phyloP scores from a whole-genome alignment of 2,113 vertebrate genomes.

The Anser brachyrhynchus region DNA sequence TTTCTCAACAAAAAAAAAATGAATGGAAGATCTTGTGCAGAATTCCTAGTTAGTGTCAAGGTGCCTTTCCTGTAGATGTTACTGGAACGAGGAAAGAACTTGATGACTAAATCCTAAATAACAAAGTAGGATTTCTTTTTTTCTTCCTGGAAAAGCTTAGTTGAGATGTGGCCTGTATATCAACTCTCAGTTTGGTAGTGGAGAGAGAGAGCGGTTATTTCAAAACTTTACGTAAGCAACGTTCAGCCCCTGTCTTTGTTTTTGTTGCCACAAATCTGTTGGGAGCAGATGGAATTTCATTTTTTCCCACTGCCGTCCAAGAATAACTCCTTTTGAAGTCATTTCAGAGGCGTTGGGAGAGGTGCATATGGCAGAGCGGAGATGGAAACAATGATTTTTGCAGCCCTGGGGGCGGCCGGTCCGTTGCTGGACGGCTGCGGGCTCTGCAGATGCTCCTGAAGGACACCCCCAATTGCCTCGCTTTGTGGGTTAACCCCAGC shows the following conservation, averaged over 20 bases:
- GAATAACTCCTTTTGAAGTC: slow-evolving; percentile 30
- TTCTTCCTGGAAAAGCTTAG: background rate
- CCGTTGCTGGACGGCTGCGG: background rate
- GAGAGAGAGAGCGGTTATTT: background rate
- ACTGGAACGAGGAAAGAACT: background rate
- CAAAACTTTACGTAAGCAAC: background rate
- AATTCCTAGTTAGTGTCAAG: background rate
- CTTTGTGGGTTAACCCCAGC: background rate
- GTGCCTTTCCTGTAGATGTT: background rate
- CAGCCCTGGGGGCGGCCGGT: background rate
- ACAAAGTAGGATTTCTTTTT: background rate
- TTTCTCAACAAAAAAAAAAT: background rate
- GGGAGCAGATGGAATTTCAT: slow-evolving; percentile 48
- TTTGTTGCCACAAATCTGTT: slow-evolving; percentile 5
- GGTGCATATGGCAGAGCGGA: background rate
- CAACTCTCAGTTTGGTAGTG: background rate
- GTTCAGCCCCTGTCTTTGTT: background rate
- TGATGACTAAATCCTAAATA: background rate
- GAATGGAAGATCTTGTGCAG: background rate
- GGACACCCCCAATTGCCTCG: rapidly evolving
- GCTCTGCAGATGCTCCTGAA: background rate
- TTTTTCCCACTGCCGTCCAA: background rate
- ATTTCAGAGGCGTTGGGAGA: background rate
- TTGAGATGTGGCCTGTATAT: background rate
- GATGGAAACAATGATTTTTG: background rate